Evolutionary conservation across 2,113 vertebrate genomes (phyloP).

Genomic region (Paraplagusia blochii): DNA sequence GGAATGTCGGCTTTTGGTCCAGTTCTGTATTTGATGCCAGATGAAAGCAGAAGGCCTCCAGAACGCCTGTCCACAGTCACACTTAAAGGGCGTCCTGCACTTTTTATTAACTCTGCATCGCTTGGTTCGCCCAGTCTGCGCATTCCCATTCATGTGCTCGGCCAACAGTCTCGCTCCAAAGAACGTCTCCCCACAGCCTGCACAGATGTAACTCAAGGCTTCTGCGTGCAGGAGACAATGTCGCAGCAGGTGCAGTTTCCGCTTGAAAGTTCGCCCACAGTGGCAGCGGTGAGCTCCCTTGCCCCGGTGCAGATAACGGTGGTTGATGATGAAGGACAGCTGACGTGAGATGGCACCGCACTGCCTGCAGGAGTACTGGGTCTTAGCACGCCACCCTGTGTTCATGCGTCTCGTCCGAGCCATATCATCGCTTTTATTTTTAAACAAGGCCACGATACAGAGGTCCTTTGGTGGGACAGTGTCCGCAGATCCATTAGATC

Average conservation of each 20-base stretch:
- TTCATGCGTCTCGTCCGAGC: conserved; percentile 50
- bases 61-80: conserved; percentile 74
- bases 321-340: conserved; percentile 64
- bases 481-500: not conserved
- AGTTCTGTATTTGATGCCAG: conserved; percentile 77
- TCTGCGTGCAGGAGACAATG: conserved; percentile 78
- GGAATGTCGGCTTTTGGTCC: conserved; percentile 20
- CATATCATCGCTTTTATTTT: conserved; percentile 56
- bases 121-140: not conserved
- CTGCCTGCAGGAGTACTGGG: conserved; percentile 64
- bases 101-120: conserved; percentile 31
- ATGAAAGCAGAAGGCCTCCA: conserved; percentile 72
- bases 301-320: conserved; percentile 73
- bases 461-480: not conserved
- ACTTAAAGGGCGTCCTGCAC: conserved; percentile 67
- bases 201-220: conserved; percentile 72
- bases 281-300: conserved; percentile 67
- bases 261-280: conserved; percentile 72
- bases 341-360: conserved; percentile 70
- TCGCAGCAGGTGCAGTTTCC: conserved; percentile 73
- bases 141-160: conserved; percentile 37
- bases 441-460: conserved; percentile 61
- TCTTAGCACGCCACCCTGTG: conserved; percentile 64
- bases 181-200: conserved; percentile 68
- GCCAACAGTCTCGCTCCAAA: conserved; percentile 48